These are phyloP conservation scores for Artemisiospiza belli DNA, from an alignment of 2,113 vertebrate genomes.

Conservation along the genomic window DNA sequence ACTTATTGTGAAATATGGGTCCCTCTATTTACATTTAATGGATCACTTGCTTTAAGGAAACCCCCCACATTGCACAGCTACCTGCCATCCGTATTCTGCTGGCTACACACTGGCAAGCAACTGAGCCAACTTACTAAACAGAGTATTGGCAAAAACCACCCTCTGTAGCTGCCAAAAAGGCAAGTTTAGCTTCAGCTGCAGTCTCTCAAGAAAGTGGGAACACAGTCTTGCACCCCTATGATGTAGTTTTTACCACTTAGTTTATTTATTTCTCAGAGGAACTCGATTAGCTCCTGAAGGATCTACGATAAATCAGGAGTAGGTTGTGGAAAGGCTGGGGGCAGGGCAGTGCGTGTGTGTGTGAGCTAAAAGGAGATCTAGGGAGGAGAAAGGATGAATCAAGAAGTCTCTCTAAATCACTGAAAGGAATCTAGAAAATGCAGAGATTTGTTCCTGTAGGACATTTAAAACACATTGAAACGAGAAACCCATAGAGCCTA, in stretches of 20 bases:
- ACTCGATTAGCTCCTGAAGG: not conserved
- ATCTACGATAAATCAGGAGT: not conserved
- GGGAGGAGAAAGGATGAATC: not conserved
- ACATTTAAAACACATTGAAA: not conserved
- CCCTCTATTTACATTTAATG: not conserved
- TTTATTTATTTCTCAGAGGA: constrained; percentile 4
- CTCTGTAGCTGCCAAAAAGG: not conserved
- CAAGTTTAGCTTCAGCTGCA: not conserved
- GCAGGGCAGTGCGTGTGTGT: too few species aligned
- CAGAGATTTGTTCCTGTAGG: not conserved
- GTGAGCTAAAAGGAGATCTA: not conserved
- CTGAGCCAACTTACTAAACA: constrained; percentile 11
- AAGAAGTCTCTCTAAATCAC: not conserved
- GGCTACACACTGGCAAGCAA: not conserved
- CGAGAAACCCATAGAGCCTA: not conserved
- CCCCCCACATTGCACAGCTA: not conserved
- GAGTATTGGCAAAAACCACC: not conserved
- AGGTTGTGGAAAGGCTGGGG: not conserved
- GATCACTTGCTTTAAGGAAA: not conserved
- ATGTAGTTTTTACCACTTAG: not conserved
- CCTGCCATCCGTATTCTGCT: not conserved
- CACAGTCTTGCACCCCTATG: not conserved
- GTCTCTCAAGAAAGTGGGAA: not conserved
- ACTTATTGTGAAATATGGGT: not conserved
- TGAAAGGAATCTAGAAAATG: not conserved